Base-by-base conservation (phyloP, 2,888 invertebrate genomes). In the Andrena bicolor region DNA sequence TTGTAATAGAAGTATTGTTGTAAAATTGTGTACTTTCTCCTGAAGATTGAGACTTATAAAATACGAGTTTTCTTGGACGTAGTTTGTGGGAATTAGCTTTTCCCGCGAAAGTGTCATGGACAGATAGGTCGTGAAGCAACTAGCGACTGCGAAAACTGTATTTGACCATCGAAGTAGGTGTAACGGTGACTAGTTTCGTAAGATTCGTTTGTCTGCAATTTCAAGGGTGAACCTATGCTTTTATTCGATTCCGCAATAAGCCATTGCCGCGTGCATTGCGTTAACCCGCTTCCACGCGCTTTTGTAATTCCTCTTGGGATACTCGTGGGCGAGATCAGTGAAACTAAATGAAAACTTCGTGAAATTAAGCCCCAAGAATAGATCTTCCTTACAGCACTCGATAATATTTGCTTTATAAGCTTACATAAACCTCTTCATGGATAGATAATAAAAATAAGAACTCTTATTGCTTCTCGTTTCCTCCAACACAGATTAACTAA, bases 181-280 rank as follows among this genome's bases (percentile, higher is more conserved):
- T 64, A 28, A 16, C 60, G 6, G 16, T 23, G n/a, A 51, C 23
- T 0, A 20, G 10, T 79, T 79, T 75, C 68, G 64, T 13, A 75
- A 75, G 35, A 3, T 71, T 56, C 48, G 49, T 48, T 51, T 64
- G 48, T 23, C 51, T 5, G 35, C 64, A 70, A 70, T 70, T 75
- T 76, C 76, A 79, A 76, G 79, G 79, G 35, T 20, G 32, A 13
- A 58, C n/a, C 13, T 10, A 23, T 58, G n/a, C 49, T 63, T 78
- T 49, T 32, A 13, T n/a, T 51, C 51, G 49, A 8, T 51, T 58
- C 56, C 13, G 70, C 58, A 64, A 76, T n/a, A 56, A 13, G 5
- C 10, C 10, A 58, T 58, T 28, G 49, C 60, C 51, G 41, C 16
- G 28, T 32, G 20, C 48, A 60, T 70, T 58, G 71, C 71, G n/a